A percentile compares a stretch with the other conserved stretches of the same genome.
phyloP scores from a whole-genome alignment of 2,888 invertebrate species.

The Monoplex corrugatus region DNA sequence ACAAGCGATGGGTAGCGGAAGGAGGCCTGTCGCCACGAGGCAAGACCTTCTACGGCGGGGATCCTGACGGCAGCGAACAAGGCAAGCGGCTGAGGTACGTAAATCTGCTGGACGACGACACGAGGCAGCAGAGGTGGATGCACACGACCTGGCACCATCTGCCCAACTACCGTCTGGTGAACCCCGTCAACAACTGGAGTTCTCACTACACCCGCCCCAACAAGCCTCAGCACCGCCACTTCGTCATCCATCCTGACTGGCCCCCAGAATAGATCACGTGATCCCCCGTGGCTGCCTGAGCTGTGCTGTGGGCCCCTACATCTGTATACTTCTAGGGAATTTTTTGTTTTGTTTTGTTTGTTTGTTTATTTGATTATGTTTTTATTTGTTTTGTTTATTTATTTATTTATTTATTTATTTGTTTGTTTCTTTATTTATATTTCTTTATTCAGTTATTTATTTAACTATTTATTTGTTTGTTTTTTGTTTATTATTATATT shows the following conservation, averaged over 20 bases:
- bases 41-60: background rate
- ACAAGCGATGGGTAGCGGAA: slow-evolving; percentile 14
- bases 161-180: slow-evolving; percentile 66
- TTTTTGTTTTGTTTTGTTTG: background rate
- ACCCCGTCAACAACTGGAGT: slow-evolving; percentile 69
- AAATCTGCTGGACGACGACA: slow-evolving; percentile 71
- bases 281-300: background rate
- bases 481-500: no score
- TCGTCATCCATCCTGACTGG: slow-evolving; percentile 79
- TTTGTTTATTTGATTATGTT: background rate
- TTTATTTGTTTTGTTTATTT: background rate
- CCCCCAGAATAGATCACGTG: slow-evolving; percentile 61
- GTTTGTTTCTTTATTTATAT: background rate
- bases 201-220: slow-evolving; percentile 74
- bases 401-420: background rate
- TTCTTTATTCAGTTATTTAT: background rate
- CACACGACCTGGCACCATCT: slow-evolving; percentile 80
- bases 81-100: slow-evolving; percentile 59
- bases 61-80: background rate
- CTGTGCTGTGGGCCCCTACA: background rate
- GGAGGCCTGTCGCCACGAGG: background rate
- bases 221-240: slow-evolving; percentile 70
- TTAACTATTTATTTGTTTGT: no score
- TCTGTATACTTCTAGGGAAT: background rate
- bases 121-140: slow-evolving; percentile 76